These are phyloP conservation scores for Coregonus clupeaformis DNA, from an alignment of 2,113 vertebrate species.

Conservation along the genomic window DNA sequence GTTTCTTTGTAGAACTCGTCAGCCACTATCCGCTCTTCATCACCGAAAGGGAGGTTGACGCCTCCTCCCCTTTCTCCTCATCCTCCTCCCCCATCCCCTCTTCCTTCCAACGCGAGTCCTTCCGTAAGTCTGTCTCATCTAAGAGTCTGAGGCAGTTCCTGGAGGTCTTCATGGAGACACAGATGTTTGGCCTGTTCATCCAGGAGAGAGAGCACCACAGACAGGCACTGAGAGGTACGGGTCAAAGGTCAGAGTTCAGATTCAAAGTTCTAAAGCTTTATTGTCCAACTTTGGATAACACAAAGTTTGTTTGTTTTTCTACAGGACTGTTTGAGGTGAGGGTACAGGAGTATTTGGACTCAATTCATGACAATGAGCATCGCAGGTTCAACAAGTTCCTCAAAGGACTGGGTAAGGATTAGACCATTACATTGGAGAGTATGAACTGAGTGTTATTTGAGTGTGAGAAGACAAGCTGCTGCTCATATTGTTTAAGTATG, in stretches of 20 bases:
- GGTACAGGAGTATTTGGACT: slow-evolving; percentile 88
- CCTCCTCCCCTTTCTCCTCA: slow-evolving; percentile 43
- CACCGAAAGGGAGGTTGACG: slow-evolving; percentile 80
- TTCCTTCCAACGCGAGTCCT: slow-evolving; percentile 78
- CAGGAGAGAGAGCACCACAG: slow-evolving; percentile 84
- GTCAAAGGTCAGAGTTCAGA: background rate
- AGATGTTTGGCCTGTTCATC: slow-evolving; percentile 88
- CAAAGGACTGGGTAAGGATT: slow-evolving; percentile 82
- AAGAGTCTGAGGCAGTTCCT: slow-evolving; percentile 85
- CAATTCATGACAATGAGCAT: slow-evolving; percentile 84
- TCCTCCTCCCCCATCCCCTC: slow-evolving; percentile 42
- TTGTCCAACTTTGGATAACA: background rate
- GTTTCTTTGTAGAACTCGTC: slow-evolving; percentile 81
- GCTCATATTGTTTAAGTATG: too few species aligned
- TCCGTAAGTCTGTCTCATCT: slow-evolving; percentile 84
- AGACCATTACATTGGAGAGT: too few species aligned
- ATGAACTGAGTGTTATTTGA: too few species aligned
- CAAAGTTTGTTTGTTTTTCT: slow-evolving; percentile 11
- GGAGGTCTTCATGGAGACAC: slow-evolving; percentile 92
- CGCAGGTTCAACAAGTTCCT: slow-evolving; percentile 88
- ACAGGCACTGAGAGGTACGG: slow-evolving; percentile 79
- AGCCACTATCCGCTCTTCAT: slow-evolving; percentile 89
- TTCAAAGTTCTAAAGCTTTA: background rate
- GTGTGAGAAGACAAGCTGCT: too few species aligned
- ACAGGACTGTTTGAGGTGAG: slow-evolving; percentile 89